Evolutionary conservation across 2,888 invertebrate species (phyloP).

Genomic region (Agriotes lineatus): DNA sequence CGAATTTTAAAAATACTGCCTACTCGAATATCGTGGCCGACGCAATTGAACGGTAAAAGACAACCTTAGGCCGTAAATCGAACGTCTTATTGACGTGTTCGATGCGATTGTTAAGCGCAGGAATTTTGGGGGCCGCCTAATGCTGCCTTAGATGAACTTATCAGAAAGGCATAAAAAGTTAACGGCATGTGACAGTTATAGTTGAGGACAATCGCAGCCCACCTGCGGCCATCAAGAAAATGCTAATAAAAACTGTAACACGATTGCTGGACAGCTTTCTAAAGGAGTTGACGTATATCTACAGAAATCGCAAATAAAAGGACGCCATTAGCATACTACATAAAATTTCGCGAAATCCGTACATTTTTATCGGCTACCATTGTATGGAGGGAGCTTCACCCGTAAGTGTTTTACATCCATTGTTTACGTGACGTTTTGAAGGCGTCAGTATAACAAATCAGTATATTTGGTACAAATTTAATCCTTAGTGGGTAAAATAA

Average conservation of each 20-base stretch:
- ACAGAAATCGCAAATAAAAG: not conserved
- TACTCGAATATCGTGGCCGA: conserved; percentile 36
- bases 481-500: no score
- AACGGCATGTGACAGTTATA: conserved; percentile 1
- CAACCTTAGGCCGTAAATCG: conserved; percentile 34
- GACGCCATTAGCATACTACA: conserved; percentile 1
- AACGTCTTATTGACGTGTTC: conserved; percentile 1
- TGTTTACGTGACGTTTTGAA: no score
- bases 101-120: not conserved
- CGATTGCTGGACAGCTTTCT: conserved; percentile 1
- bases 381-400: not conserved
- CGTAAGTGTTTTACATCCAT: not conserved
- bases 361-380: not conserved
- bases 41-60: conserved; percentile 24
- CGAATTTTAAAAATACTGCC: conserved; percentile 38
- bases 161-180: conserved; percentile 4
- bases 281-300: not conserved
- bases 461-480: no score
- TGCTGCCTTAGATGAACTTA: conserved; percentile 2
- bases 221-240: conserved; percentile 2
- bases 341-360: not conserved
- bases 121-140: not conserved
- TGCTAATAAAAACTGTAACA: conserved; percentile 7
- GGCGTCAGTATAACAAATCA: no score
- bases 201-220: not conserved